Evolutionary conservation across 2,797 vertebrate species (phyloP).

Genomic region (Valencia hispanica): DNA sequence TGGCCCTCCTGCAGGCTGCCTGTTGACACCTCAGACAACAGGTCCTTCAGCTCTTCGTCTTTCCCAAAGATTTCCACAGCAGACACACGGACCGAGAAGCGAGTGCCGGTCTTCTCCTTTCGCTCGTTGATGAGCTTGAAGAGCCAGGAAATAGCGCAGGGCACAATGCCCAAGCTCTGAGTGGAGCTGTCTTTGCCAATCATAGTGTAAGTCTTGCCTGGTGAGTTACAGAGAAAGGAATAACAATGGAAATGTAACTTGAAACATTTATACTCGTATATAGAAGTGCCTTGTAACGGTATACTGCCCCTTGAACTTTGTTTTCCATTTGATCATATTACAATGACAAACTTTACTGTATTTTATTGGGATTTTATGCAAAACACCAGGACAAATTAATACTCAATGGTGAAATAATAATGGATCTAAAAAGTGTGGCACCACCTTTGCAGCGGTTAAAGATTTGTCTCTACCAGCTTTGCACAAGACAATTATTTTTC

Average conservation of each 20-base stretch:
- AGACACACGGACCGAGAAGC: conserved; percentile 95
- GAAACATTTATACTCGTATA: neutral
- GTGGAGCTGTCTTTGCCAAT: conserved; percentile 94
- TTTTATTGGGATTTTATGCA: neutral
- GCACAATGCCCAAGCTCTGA: conserved; percentile 92
- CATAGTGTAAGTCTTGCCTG: conserved; percentile 98
- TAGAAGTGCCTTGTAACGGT: neutral
- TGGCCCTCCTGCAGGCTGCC: conserved; percentile 90
- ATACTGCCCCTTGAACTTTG: neutral
- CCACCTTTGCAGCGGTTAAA: neutral
- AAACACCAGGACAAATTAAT: neutral
- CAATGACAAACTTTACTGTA: neutral
- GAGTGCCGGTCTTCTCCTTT: conserved; percentile 90
- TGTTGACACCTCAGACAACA: conserved; percentile 91
- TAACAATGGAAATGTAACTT: conserved; percentile 34
- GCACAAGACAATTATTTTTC: neutral
- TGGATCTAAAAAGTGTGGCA: neutral
- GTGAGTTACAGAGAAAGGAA: conserved; percentile 25
- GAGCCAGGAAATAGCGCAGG: conserved; percentile 99
- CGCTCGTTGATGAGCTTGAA: conserved; percentile 96
- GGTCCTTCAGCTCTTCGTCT: conserved; percentile 92
- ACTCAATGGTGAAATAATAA: neutral
- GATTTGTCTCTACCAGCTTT: neutral
- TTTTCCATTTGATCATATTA: neutral
- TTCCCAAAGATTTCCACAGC: conserved; percentile 96